These are phyloP conservation scores for Chaetorhynchus papuensis DNA, from an alignment of 2,113 vertebrate genomes.

Conservation along the genomic window DNA sequence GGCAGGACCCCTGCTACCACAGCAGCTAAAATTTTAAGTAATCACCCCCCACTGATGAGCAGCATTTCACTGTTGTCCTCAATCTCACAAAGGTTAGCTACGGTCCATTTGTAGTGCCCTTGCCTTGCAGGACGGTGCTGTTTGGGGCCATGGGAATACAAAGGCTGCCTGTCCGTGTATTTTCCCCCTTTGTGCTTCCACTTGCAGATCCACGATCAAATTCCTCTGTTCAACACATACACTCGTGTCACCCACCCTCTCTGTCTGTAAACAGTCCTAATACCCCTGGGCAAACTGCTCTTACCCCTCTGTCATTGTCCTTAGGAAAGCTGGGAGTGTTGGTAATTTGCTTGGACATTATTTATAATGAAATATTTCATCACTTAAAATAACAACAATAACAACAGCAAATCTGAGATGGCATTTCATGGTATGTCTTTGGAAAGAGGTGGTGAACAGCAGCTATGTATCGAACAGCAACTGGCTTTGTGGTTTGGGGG, in stretches of 20 bases:
- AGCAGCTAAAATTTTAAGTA: neutral
- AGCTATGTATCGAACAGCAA: neutral
- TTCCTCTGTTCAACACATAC: neutral
- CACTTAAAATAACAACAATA: neutral
- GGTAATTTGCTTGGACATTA: neutral
- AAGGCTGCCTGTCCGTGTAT: neutral
- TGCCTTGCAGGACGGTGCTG: rapidly evolving
- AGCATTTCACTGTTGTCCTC: neutral
- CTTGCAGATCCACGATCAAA: neutral
- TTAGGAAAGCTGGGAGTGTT: neutral
- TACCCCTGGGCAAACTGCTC: neutral
- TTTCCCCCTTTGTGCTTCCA: neutral
- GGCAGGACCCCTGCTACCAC: neutral
- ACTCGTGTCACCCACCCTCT: neutral
- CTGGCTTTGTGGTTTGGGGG: neutral
- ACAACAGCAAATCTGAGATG: neutral
- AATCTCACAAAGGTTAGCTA: rapidly evolving
- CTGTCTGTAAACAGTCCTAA: neutral
- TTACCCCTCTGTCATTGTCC: neutral
- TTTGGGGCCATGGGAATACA: neutral
- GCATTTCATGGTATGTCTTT: neutral
- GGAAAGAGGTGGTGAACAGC: neutral
- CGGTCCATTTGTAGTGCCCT: neutral
- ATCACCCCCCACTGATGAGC: rapidly evolving
- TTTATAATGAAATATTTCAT: neutral